Base-by-base conservation (phyloP, 1,140 invertebrate genomes). In the Drosophila aff. region DNA sequence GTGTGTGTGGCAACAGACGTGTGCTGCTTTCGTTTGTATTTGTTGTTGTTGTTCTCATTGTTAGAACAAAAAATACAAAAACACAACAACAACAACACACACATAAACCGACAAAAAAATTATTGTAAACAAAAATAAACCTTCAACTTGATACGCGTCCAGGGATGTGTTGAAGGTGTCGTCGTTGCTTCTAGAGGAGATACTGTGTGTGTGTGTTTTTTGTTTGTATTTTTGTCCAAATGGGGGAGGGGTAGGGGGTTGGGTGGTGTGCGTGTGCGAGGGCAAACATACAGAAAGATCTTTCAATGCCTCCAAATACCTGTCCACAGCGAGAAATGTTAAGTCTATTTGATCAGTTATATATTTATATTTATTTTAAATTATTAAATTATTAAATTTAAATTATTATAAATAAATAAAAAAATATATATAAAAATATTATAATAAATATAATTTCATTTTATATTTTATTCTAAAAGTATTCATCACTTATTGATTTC, bases 71-170 rank as follows among this genome's bases (percentile, higher is more conserved):
- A 26, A 26, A 26, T 5, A 26, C 26, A 26, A 4, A 26, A 26
- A 4, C 15, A 26, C 13, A 26, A 23, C 7, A 23, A 23, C 16
- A 41, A n/a, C n/a, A 10, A 18, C 15, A 58, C 15, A 28, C 31
- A 63, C 28, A 44, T 40, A 74, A 58, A 66, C 60, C 41, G 50
- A 57, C 47, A 64, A 75, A 68, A 76, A 77, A 76, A 83, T 82
- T 65, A 85, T 90, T 90, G 80, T 92, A 91, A 92, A 92, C 87
- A 92, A 92, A 92, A 91, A 91, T 92, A 92, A 92, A 92, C 91
- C 91, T 92, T 92, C 91, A 92, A 92, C 91, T 92, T 92, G 91
- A 89, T 92, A 79, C 75, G 87, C 78, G 82, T 86, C 91, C 91
- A 92, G 91, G 91, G 91, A 92, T 92, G 67, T 86, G 80, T 87